Base-by-base conservation (phyloP, 2,888 invertebrate genomes). In the Homarus gammarus region DNA sequence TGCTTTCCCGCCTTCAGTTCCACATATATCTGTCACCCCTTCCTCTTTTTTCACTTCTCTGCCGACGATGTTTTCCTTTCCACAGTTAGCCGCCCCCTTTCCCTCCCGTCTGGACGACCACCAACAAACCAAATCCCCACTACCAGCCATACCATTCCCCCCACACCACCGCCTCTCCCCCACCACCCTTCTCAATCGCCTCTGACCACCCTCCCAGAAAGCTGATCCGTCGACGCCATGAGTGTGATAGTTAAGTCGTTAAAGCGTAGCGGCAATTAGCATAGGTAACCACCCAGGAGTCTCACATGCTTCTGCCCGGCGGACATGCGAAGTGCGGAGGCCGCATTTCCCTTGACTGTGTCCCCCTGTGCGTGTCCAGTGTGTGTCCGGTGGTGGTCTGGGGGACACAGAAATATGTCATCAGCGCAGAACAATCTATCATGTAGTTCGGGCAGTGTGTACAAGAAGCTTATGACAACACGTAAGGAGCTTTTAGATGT, bases 221-320 rank as follows among this genome's bases (percentile, higher is more conserved):
- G 82, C 83, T 83, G 83, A 83, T 83, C 83, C 83, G 83, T 83
- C 83, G 83, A 44, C 72, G 83, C 83, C 83, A 83, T 36, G 18
- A 83, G 51, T 33, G 70, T 44, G 72, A 22, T 83, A 68, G 83
- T 83, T 83, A 83, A 22, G 22, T 68, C 27, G 72, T 83, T 83
- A 83, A 83, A 83, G 44, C 70, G 83, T 44, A 12, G 18, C 83
- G 18, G 10, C 83, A 31, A 83, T 83, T 83, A 83, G 83, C 83
- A 83, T 83, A 83, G 33, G 70, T 70, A 70, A 70, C 83, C 83
- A 70, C 49, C 70, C 72, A 49, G 51, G 70, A 64, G 12, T 10
- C 33, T 33, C 27, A 10, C 72, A 22, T 56, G n/a, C 40, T 36
- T 33, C 51, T 31, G 31, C 51, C 56, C 33, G 18, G 64, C 40